Percentiles rank a stretch among this genome's conserved stretches.
Evolutionary conservation across 2,888 invertebrate genomes (phyloP).

Genomic region (Elysia crispata): DNA sequence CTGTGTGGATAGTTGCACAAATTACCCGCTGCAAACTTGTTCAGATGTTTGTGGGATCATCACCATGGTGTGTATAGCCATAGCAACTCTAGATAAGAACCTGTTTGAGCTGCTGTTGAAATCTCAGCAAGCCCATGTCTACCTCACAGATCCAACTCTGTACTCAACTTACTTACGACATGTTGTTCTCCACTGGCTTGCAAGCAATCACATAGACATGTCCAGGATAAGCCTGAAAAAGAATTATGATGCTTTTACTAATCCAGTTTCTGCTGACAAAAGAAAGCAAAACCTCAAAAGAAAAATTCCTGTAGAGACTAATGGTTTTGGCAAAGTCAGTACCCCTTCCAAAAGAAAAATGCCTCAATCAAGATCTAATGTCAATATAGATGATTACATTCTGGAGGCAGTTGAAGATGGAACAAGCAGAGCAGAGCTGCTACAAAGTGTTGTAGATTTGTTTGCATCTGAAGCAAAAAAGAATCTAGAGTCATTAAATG

Average conservation of each 20-base stretch:
- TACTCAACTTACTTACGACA: slow-evolving; percentile 42
- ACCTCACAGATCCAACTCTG: slow-evolving; percentile 45
- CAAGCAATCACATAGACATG: slow-evolving; percentile 38
- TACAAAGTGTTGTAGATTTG: slow-evolving; percentile 12
- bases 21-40: slow-evolving; percentile 47
- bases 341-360: background rate
- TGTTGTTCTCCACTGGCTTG: slow-evolving; percentile 45
- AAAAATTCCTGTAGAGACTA: no score
- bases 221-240: slow-evolving; percentile 37
- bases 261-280: background rate
- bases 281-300: no score
- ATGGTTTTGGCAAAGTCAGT: no score
- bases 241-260: slow-evolving; percentile 23
- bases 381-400: slow-evolving; percentile 33
- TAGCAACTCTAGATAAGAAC: slow-evolving; percentile 39
- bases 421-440: background rate
- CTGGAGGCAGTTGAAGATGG: slow-evolving; percentile 22
- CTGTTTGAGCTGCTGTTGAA: slow-evolving; percentile 43
- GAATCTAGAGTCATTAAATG: background rate
- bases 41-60: slow-evolving; percentile 49
- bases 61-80: slow-evolving; percentile 44
- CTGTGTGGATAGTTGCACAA: slow-evolving; percentile 40
- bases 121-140: slow-evolving; percentile 30
- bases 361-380: background rate
- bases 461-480: slow-evolving; percentile 3